These are phyloP conservation scores for Anastrepha ludens DNA, from an alignment of 1,140 invertebrate genomes.

Conservation along the genomic window DNA sequence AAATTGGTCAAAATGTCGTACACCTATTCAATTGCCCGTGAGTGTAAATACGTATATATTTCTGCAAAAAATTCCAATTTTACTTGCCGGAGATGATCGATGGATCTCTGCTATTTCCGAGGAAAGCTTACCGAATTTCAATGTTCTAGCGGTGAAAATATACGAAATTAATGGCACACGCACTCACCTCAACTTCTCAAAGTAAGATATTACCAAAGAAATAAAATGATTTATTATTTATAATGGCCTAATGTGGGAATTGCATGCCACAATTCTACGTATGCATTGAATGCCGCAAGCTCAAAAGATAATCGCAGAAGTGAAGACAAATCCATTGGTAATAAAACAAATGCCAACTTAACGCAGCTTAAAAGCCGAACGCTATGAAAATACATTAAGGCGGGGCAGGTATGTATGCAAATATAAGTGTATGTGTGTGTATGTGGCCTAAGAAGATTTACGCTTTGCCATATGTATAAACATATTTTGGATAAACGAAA, in stretches of 20 bases:
- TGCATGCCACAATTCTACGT: background rate
- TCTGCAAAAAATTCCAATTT: too few species aligned
- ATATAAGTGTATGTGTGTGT: background rate
- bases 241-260: background rate
- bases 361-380: background rate
- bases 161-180: too few species aligned
- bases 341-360: background rate
- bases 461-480: background rate
- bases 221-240: slow-evolving; percentile 1
- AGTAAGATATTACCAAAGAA: too few species aligned
- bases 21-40: too few species aligned
- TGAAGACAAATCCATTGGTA: background rate
- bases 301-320: background rate
- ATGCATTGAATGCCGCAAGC: background rate
- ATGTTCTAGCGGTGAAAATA: too few species aligned
- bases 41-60: too few species aligned
- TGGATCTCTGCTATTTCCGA: too few species aligned
- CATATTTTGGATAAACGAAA: background rate
- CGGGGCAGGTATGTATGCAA: background rate
- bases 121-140: too few species aligned
- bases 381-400: background rate
- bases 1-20: too few species aligned
- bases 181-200: too few species aligned
- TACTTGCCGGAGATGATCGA: too few species aligned
- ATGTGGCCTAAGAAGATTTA: background rate